Percentiles rank a stretch among this genome's conserved stretches.
phyloP scores from a whole-genome alignment of 2,888 invertebrate genomes.

The Pachycephus smyrnensis region DNA sequence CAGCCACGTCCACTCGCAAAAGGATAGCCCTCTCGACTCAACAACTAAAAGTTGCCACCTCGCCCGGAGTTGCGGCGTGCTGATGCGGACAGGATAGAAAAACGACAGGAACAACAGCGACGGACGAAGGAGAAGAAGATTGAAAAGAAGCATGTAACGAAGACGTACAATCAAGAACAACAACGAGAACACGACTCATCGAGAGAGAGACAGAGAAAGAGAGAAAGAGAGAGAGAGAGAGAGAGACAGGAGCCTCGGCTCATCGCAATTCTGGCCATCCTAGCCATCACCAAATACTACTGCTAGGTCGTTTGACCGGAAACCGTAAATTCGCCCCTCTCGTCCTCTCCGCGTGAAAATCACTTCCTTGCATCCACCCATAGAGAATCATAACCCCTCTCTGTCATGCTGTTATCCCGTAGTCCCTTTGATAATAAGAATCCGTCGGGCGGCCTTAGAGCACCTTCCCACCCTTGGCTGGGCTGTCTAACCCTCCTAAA shows the following conservation, averaged over 20 bases:
- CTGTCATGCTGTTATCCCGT: background rate
- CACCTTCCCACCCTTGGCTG: background rate
- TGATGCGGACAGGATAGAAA: slow-evolving; percentile 39
- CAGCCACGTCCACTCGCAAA: slow-evolving; percentile 38
- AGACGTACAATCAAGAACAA: background rate
- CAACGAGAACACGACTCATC: background rate
- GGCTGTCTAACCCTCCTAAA: slow-evolving; percentile 13
- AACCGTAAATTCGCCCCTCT: slow-evolving; percentile 52
- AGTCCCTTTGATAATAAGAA: background rate
- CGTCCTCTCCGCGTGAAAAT: background rate
- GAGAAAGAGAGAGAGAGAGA: background rate
- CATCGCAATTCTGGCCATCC: slow-evolving; percentile 61
- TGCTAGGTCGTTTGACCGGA: slow-evolving; percentile 58
- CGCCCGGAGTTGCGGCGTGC: slow-evolving; percentile 63
- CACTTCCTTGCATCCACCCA: background rate
- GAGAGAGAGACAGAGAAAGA: too few species aligned
- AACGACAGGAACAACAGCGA: background rate
- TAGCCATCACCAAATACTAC: slow-evolving; percentile 65
- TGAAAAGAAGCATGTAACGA: background rate
- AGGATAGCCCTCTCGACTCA: slow-evolving; percentile 54
- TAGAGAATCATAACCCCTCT: background rate
- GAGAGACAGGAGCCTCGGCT: slow-evolving; percentile 50
- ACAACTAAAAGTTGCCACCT: slow-evolving; percentile 53
- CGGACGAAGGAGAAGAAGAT: background rate
- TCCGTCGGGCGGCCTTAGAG: background rate